These are phyloP conservation scores for Nannospalax galili DNA, from an alignment of 2,113 vertebrate genomes.

Conservation along the genomic window DNA sequence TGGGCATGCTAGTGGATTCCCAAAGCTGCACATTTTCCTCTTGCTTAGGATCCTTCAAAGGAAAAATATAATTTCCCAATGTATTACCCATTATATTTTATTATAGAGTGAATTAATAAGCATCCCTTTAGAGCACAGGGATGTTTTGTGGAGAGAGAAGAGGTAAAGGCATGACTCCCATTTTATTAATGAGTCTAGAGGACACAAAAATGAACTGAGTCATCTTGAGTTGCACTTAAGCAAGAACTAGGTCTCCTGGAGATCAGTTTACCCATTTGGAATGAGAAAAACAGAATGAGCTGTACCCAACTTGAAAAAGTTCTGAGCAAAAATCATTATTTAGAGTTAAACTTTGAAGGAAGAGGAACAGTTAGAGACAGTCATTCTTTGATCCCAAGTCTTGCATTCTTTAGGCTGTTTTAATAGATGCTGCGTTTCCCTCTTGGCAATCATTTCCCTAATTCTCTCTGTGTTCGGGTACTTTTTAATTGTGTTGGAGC, in stretches of 20 bases:
- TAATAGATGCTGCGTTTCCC: neutral
- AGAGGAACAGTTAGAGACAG: neutral
- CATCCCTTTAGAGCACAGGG: neutral
- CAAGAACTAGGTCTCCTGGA: neutral
- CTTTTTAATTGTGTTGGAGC: constrained; percentile 7
- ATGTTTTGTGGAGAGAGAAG: neutral
- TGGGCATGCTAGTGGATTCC: neutral
- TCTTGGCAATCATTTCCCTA: neutral
- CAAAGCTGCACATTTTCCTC: neutral
- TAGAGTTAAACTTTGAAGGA: neutral
- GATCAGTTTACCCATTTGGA: neutral
- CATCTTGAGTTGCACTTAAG: neutral
- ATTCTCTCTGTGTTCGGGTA: neutral
- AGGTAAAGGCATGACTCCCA: neutral
- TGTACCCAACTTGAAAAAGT: neutral
- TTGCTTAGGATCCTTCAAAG: constrained; percentile 23
- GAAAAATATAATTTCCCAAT: neutral
- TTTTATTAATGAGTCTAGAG: neutral
- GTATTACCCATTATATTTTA: neutral
- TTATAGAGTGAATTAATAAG: neutral
- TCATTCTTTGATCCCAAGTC: neutral
- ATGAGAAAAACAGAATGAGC: neutral
- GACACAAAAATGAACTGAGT: neutral
- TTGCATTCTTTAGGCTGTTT: neutral
- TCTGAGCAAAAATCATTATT: neutral